Evolutionary conservation across 2,888 invertebrate species (phyloP), one percentile per base, ranked within the genome.

Genomic region (Oscheius sp.): DNA sequence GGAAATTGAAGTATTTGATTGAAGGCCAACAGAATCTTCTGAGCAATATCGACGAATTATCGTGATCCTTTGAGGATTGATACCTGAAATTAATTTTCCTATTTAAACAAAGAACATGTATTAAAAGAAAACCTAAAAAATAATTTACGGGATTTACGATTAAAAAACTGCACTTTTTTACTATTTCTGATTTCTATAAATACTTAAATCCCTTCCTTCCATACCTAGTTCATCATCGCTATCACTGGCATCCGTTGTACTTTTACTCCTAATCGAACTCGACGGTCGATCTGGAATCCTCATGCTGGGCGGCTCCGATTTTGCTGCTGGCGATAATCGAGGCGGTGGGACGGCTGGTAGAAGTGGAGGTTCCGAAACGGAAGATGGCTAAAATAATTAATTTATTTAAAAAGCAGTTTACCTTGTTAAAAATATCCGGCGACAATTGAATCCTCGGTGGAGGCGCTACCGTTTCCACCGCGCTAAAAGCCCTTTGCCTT

Each of bases 1-100:
- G 0, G 79, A 79, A 22, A 80, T 77, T 1, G 77, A 76, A 22
- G 73, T 76, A 38, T 73, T 68, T 14, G 73, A 74, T n/a, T 67
- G 70, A 12, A 36, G 49, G 36, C 57, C 69, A 12, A 66, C 33
- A 3, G 69, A 72, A 30, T 79, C 73, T 28, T 64, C 68, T 1
- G 77, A 73, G 2, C 70, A 67, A 14, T 61, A 67, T n/a, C 77
- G 63, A 12, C 77, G 70, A 41, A 77, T 73, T 30, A 79, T 75
- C 26, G 77, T 78, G 12, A 72, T 49, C 45, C 77, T 45, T 22
- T 72, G 57, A 5, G 61, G 54, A 9, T 59, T 57, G 6, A 57
- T 67, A 20, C 67, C 61, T 67, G 22, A 38, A 38, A 36, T 6
- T 9, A 17, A 30, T 63, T 33, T 49, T 26, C n/a, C 20, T 33